Evolutionary conservation across 2,797 vertebrate genomes (phyloP).

Genomic region (Microhierax caerulescens): DNA sequence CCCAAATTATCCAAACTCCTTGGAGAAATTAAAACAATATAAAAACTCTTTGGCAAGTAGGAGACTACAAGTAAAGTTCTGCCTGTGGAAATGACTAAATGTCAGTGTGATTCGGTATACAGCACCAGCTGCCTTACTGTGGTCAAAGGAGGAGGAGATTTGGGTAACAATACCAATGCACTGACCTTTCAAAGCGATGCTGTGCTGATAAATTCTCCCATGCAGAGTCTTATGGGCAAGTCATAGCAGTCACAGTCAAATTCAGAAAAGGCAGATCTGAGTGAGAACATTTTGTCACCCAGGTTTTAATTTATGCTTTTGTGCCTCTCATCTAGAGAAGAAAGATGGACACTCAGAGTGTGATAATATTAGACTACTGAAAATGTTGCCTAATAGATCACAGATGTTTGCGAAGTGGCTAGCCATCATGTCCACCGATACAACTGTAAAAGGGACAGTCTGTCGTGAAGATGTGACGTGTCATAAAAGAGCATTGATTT

Average conservation of each 20-base stretch:
- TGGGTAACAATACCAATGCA: not conserved
- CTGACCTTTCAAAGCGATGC: not conserved
- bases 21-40: not conserved
- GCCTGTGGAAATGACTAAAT: not conserved
- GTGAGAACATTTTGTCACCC: not conserved
- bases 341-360: constrained; percentile 1
- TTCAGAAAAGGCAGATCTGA: not conserved
- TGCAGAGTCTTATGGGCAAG: not conserved
- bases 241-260: not conserved
- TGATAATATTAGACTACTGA: not conserved
- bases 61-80: not conserved
- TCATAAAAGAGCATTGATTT: constrained; percentile 22
- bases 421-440: not conserved
- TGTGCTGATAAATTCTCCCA: not conserved
- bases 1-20: not conserved
- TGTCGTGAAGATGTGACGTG: constrained; percentile 4
- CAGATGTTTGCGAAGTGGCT: not conserved
- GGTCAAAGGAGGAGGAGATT: not conserved
- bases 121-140: not conserved
- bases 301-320: constrained; percentile 20
- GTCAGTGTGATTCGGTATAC: accelerated
- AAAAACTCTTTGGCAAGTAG: not conserved
- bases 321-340: not conserved
- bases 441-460: not conserved
- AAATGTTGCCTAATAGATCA: constrained; percentile 21